Evolutionary conservation across 2,113 vertebrate genomes (phyloP).

Genomic region (Rissa tridactyla): DNA sequence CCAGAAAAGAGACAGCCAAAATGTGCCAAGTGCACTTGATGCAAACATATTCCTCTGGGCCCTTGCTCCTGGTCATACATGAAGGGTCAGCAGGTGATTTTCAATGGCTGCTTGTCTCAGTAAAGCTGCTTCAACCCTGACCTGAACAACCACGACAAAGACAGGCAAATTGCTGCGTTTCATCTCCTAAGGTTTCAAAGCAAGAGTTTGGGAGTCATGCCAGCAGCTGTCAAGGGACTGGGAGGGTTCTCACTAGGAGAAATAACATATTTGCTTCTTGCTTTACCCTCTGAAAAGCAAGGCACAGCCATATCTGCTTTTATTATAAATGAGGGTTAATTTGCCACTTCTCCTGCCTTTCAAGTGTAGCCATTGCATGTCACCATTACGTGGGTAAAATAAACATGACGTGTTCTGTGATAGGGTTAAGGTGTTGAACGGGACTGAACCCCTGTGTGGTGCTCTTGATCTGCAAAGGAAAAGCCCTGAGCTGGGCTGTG

Average conservation of each 20-base stretch:
- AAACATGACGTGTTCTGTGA: not conserved
- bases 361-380: not conserved
- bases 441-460: not conserved
- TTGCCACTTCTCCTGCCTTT: not conserved
- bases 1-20: not conserved
- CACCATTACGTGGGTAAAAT: not conserved
- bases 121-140: not conserved
- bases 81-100: not conserved
- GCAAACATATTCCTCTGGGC: not conserved
- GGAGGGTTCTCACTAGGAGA: not conserved
- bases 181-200: not conserved
- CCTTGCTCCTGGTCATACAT: not conserved
- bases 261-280: not conserved
- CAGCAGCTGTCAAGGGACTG: not conserved
- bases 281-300: not conserved
- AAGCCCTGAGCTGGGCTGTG: not conserved
- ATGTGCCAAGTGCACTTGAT: not conserved
- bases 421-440: accelerated
- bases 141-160: not conserved
- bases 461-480: not conserved
- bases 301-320: not conserved
- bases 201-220: not conserved
- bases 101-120: not conserved
- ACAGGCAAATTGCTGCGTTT: not conserved
- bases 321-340: not conserved